Percentiles rank a stretch among this genome's conserved stretches.
Conservation (phyloP, 2,113 vertebrate species). For the Corythaixoides concolor region DNA sequence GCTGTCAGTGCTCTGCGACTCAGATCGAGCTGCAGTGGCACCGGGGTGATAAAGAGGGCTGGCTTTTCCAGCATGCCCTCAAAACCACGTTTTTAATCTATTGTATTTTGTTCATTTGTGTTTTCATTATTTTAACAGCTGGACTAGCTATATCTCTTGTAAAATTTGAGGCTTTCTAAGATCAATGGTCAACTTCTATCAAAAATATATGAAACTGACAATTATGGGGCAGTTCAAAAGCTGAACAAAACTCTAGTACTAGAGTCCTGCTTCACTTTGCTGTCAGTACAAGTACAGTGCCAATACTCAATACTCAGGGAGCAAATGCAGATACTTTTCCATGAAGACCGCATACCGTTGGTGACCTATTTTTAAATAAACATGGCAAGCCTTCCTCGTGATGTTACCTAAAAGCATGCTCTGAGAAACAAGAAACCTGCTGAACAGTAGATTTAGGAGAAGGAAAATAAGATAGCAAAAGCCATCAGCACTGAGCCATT, state of each 20-base stretch:
- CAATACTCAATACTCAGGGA: slow-evolving; percentile 21
- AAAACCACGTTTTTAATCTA: neutral
- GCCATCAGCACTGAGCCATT: neutral
- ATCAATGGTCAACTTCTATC: neutral
- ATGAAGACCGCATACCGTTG: neutral
- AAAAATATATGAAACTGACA: slow-evolving; percentile 1
- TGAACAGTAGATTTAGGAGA: slow-evolving; percentile 45
- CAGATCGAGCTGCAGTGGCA: neutral
- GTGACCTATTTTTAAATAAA: slow-evolving; percentile 70
- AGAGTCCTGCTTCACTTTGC: neutral
- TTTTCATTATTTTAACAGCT: neutral
- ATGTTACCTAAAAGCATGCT: slow-evolving; percentile 14
- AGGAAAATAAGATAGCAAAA: slow-evolving; percentile 33
- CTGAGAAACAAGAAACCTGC: slow-evolving; percentile 30
- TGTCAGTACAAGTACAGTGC: neutral
- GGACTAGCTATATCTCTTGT: neutral
- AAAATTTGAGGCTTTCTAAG: neutral
- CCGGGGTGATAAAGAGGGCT: neutral
- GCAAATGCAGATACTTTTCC: slow-evolving; percentile 20
- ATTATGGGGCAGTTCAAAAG: slow-evolving; percentile 27
- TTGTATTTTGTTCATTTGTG: neutral
- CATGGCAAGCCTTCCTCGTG: neutral
- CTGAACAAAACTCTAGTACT: slow-evolving; percentile 8
- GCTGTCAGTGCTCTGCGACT: neutral
- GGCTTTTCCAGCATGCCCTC: neutral